These are phyloP conservation scores for Drymodes brunneopygia DNA, from an alignment of 2,113 vertebrate species.

Conservation along the genomic window DNA sequence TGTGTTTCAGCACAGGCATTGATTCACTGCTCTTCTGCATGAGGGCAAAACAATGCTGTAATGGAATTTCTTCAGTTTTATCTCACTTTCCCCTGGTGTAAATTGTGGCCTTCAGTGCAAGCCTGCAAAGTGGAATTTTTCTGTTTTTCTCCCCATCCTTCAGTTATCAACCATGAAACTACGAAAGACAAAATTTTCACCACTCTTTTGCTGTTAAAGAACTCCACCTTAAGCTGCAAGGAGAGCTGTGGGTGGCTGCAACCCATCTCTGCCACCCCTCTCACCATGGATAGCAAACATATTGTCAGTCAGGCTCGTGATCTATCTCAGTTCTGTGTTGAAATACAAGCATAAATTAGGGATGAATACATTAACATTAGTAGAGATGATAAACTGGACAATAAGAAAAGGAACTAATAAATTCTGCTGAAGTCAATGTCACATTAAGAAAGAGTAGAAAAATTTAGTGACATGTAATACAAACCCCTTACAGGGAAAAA, in stretches of 20 bases:
- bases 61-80: not conserved
- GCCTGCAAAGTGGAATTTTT: fast-evolving
- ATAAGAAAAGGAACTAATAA: not conserved
- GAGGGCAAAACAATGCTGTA: not conserved
- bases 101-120: not conserved
- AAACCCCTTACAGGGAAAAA: not conserved
- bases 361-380: not conserved
- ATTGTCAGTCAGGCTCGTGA: not conserved
- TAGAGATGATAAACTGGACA: not conserved
- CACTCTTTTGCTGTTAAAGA: not conserved
- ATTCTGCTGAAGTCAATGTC: not conserved
- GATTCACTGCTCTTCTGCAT: not conserved
- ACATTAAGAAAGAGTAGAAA: not conserved
- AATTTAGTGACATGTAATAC: not conserved
- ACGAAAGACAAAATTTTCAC: not conserved
- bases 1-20: not conserved
- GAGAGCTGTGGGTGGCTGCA: not conserved
- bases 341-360: not conserved
- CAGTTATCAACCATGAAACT: not conserved
- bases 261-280: not conserved
- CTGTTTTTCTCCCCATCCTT: not conserved
- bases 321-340: not conserved
- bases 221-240: not conserved
- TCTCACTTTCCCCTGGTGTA: not conserved
- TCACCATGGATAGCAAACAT: not conserved